Conservation (phyloP, 2,797 vertebrate genomes). For the Sphaeramia orbicularis region DNA sequence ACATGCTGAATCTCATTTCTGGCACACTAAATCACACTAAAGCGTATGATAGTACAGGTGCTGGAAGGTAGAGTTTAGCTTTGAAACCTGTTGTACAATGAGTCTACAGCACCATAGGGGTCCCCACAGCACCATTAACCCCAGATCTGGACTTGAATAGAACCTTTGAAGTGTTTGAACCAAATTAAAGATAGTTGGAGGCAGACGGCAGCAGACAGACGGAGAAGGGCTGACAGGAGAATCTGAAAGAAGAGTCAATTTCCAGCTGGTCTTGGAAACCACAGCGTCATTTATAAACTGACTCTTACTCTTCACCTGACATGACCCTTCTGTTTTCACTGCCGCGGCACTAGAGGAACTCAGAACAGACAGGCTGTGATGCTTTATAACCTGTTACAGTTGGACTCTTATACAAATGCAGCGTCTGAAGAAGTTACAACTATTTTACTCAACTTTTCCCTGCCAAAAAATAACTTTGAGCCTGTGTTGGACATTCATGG, state of each 20-base stretch:
- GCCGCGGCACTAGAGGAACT: conserved; percentile 8
- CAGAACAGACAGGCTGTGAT: conserved; percentile 10
- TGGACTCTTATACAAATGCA: conserved; percentile 21
- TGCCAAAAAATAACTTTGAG: conserved; percentile 21
- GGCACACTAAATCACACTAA: too few relatives aligned
- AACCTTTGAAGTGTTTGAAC: conserved; percentile 41
- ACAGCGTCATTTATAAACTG: conserved; percentile 12
- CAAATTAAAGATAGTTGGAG: conserved; percentile 35
- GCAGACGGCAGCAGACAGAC: conserved; percentile 58
- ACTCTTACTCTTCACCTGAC: conserved; percentile 46
- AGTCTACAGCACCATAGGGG: conserved; percentile 5
- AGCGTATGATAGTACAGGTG: too few relatives aligned
- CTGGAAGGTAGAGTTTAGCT: not conserved
- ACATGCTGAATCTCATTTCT: too few relatives aligned
- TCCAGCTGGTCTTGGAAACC: conserved; percentile 64
- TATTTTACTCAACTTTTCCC: not conserved
- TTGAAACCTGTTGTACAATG: conserved; percentile 33
- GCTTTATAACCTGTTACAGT: conserved; percentile 42
- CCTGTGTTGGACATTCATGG: conserved; percentile 32
- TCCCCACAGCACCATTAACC: conserved; percentile 38
- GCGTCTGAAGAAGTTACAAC: conserved; percentile 12
- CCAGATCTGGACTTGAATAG: conserved; percentile 23
- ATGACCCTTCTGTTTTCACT: conserved; percentile 52
- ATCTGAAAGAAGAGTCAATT: conserved; percentile 61
- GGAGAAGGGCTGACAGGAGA: conserved; percentile 45